Conservation (phyloP, 2,888 invertebrate genomes). For the Melanchra persicariae region DNA sequence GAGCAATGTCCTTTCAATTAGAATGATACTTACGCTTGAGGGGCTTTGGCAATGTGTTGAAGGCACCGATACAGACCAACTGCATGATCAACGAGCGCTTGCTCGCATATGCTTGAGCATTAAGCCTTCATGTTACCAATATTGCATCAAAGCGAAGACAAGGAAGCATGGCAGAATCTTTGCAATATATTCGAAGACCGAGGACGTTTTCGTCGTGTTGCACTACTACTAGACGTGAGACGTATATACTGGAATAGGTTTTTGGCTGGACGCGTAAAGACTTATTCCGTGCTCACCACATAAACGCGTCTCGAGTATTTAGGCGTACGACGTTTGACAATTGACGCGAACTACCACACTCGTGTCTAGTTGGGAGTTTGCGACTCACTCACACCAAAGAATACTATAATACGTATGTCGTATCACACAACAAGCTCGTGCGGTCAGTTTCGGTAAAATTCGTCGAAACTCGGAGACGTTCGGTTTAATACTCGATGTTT, state of each 20-base stretch:
- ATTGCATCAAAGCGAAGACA: no score
- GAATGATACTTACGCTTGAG: no score
- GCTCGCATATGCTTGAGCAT: no score
- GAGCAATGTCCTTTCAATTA: no score
- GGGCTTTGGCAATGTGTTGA: no score
- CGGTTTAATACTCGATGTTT: slow-evolving; percentile 4
- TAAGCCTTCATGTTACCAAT: no score
- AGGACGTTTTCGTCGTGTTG: no score
- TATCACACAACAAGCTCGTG: slow-evolving; percentile 20
- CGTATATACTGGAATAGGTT: background rate
- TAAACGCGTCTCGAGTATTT: slow-evolving; percentile 10
- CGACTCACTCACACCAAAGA: slow-evolving; percentile 18
- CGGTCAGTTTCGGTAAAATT: slow-evolving; percentile 19
- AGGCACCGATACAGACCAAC: no score
- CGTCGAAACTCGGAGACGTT: slow-evolving; percentile 21
- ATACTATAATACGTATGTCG: slow-evolving; percentile 17
- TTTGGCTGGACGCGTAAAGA: background rate
- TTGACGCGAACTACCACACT: slow-evolving; percentile 13
- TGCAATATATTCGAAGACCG: no score
- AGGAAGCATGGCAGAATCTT: no score
- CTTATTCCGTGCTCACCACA: slow-evolving; percentile 11
- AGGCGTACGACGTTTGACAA: slow-evolving; percentile 16
- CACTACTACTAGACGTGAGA: background rate
- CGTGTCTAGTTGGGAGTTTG: slow-evolving; percentile 13
- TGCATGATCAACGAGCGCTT: no score